These are phyloP conservation scores for Eidolon helvum DNA, from an alignment of 2,113 vertebrate species.

Conservation along the genomic window DNA sequence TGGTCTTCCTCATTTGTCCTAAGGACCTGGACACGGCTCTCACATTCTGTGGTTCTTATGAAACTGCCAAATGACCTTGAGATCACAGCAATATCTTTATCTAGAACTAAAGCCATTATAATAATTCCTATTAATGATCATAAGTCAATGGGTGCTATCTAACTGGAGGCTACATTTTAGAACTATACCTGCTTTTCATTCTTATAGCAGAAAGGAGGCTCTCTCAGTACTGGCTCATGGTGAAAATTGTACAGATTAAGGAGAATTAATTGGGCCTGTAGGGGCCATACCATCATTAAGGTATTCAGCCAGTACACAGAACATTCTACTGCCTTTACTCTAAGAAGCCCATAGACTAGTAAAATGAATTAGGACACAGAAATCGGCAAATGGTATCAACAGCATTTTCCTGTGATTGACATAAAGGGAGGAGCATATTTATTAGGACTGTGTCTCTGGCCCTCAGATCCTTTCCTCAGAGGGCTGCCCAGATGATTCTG, in stretches of 20 bases:
- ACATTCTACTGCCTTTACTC: not conserved
- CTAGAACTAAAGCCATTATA: not conserved
- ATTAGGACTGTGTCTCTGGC: not conserved
- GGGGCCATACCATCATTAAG: slow-evolving; percentile 14
- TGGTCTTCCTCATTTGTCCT: not conserved
- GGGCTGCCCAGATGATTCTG: slow-evolving; percentile 23
- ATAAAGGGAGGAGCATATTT: not conserved
- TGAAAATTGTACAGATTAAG: slow-evolving; percentile 61
- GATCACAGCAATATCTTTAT: not conserved
- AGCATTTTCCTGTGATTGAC: not conserved
- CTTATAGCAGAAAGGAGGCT: not conserved
- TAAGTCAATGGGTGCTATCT: not conserved
- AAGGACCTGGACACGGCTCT: not conserved
- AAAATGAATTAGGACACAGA: not conserved
- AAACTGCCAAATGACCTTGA: slow-evolving; percentile 30
- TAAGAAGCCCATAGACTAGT: not conserved
- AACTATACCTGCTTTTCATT: slow-evolving; percentile 34
- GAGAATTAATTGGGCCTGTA: slow-evolving; percentile 47
- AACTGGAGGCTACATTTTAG: not conserved
- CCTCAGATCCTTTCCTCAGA: not conserved
- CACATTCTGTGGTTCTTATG: not conserved
- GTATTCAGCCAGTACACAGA: slow-evolving; percentile 58
- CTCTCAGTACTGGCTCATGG: slow-evolving; percentile 16
- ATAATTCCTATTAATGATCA: slow-evolving; percentile 25
- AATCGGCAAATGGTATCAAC: not conserved